Conservation (phyloP, 1,140 invertebrate species). For the Cotesia typhae region DNA sequence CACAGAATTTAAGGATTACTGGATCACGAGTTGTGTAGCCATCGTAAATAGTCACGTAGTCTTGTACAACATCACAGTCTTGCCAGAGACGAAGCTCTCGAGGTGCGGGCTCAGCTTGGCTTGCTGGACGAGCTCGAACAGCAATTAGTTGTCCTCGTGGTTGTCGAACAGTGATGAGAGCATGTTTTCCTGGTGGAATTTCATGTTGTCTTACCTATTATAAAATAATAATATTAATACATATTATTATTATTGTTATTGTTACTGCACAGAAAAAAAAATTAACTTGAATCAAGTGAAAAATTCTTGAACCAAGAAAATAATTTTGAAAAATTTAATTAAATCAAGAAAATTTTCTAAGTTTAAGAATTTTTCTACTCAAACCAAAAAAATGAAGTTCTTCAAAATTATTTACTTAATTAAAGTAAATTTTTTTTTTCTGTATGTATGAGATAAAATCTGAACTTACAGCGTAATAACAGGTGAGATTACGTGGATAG, state of each 20-base stretch:
- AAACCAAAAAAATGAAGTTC: no score
- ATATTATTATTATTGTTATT: not conserved
- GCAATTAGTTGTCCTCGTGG: constrained; percentile 84
- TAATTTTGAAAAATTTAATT: no score
- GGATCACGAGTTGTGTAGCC: constrained; percentile 89
- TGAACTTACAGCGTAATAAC: constrained; percentile 82
- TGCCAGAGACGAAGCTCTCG: constrained; percentile 73
- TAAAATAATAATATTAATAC: not conserved
- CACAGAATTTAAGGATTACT: constrained; percentile 88
- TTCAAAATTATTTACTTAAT: no score
- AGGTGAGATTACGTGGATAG: constrained; percentile 88
- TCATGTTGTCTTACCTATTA: constrained; percentile 72
- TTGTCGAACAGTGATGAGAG: constrained; percentile 83
- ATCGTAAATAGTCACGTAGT: constrained; percentile 90
- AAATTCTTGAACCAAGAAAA: no score
- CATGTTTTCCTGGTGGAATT: constrained; percentile 83
- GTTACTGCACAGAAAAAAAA: not conserved
- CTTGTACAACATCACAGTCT: constrained; percentile 85
- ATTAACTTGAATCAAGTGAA: no score
- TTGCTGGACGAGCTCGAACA: constrained; percentile 69
- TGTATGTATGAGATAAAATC: not conserved
- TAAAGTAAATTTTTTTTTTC: no score
- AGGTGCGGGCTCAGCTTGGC: constrained; percentile 58
- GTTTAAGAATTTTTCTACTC: no score
- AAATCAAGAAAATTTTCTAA: no score